phyloP scores from a whole-genome alignment of 2,888 invertebrate genomes.

The Rotaria sp. region DNA sequence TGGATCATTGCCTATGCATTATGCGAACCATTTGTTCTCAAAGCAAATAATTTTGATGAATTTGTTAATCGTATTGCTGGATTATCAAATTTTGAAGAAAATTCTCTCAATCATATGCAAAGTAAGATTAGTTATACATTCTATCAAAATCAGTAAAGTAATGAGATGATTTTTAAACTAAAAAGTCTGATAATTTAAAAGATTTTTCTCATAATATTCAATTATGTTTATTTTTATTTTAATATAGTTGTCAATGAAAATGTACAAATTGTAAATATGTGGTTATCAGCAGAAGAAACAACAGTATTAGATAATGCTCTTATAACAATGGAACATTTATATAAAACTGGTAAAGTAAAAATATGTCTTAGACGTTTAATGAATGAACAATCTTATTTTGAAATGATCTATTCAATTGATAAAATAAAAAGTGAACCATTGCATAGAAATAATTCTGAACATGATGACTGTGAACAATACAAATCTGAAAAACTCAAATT shows the following conservation, averaged over 20 bases:
- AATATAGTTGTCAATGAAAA: neutral
- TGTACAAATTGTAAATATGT: neutral
- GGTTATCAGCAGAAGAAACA: constrained; percentile 24
- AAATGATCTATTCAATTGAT: neutral
- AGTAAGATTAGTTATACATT: neutral
- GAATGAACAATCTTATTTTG: constrained; percentile 13
- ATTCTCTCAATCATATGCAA: neutral
- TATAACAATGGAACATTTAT: constrained; percentile 29
- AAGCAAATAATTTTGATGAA: neutral
- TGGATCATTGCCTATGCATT: constrained; percentile 6
- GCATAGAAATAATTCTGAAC: neutral
- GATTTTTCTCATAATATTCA: too few relatives aligned
- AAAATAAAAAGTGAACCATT: neutral
- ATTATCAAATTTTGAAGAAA: neutral
- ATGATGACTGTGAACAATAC: neutral
- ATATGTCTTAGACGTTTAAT: neutral
- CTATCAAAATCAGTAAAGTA: neutral
- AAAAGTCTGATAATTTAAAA: too few relatives aligned
- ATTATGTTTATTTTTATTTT: neutral
- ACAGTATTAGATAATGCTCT: constrained; percentile 21
- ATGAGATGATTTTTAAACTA: too few relatives aligned
- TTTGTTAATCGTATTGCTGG: neutral
- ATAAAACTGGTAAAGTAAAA: neutral
- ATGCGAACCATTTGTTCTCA: constrained; percentile 10
- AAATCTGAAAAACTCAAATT: neutral